A percentile compares a stretch with the other conserved stretches of the same genome.
Conservation (phyloP, 2,888 invertebrate species). For the Erebia ligea region DNA sequence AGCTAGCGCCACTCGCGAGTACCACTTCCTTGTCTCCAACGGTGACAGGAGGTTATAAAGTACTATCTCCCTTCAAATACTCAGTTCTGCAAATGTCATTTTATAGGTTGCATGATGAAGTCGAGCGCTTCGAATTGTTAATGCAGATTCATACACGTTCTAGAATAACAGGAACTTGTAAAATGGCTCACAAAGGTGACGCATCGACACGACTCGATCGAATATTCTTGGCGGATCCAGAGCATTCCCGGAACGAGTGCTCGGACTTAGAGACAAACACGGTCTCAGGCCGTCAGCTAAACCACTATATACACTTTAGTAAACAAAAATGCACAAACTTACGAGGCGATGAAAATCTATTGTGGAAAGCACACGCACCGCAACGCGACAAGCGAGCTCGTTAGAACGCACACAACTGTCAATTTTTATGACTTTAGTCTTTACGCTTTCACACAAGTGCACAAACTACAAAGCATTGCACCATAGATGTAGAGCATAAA, state of each 20-base stretch:
- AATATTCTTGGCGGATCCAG: conserved; percentile 66
- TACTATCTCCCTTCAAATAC: conserved; percentile 42
- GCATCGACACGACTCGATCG: conserved; percentile 81
- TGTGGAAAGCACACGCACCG: conserved; percentile 78
- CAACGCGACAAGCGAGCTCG: conserved; percentile 78
- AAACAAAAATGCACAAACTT: conserved; percentile 74
- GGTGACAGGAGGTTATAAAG: conserved; percentile 62
- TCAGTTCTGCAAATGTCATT: conserved; percentile 13
- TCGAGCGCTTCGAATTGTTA: conserved; percentile 10
- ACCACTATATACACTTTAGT: conserved; percentile 65
- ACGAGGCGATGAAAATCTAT: conserved; percentile 82
- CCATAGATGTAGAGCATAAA: too few relatives aligned
- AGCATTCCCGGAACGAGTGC: conserved; percentile 44
- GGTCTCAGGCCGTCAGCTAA: conserved; percentile 44
- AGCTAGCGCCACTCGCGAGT: conserved; percentile 38
- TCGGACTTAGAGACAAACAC: conserved; percentile 29
- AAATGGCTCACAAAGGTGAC: conserved; percentile 82
- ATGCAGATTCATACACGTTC: conserved; percentile 44
- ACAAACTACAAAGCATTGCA: background rate
- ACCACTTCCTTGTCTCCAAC: conserved; percentile 39
- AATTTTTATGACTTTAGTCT: conserved; percentile 43
- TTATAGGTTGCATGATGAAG: conserved; percentile 8
- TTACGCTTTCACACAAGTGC: conserved; percentile 48
- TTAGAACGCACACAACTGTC: conserved; percentile 71
- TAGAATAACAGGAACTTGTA: conserved; percentile 65